These are phyloP conservation scores for Proisotoma minuta DNA, from an alignment of 2,888 invertebrate species.

Conservation along the genomic window DNA sequence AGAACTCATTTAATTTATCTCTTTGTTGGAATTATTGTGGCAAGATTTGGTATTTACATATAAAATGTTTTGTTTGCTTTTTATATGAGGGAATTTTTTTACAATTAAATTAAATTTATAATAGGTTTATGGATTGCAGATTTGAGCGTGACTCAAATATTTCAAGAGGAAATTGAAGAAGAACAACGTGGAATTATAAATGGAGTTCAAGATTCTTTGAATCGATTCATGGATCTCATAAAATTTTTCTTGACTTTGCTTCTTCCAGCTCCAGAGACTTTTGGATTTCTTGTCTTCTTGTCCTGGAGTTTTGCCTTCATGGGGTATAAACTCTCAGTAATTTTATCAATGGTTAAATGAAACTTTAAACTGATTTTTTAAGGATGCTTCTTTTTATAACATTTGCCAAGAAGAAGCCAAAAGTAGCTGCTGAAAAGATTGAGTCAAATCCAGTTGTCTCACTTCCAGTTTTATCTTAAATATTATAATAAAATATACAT, in stretches of 20 bases:
- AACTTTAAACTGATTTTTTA: too few relatives aligned
- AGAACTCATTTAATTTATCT: constrained; percentile 47
- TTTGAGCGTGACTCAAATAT: constrained; percentile 54
- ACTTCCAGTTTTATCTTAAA: too few relatives aligned
- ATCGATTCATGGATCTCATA: constrained; percentile 54
- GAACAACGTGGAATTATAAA: constrained; percentile 53
- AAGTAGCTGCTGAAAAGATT: too few relatives aligned
- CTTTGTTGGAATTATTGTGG: constrained; percentile 48
- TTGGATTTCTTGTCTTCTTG: constrained; percentile 53
- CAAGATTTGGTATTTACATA: constrained; percentile 48
- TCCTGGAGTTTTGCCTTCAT: too few relatives aligned
- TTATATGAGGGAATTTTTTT: not conserved
- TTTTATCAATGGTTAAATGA: too few relatives aligned
- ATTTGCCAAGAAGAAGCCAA: too few relatives aligned
- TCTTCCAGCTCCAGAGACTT: constrained; percentile 52
- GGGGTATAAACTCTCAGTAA: too few relatives aligned
- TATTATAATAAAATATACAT: too few relatives aligned
- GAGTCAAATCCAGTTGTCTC: too few relatives aligned
- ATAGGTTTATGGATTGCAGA: constrained; percentile 56
- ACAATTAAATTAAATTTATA: not conserved
- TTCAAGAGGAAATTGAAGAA: constrained; percentile 54
- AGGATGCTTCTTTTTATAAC: too few relatives aligned
- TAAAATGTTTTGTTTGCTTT: not conserved
- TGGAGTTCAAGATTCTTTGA: constrained; percentile 56
- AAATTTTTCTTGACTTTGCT: constrained; percentile 54